Evolutionary conservation across 2,888 invertebrate genomes (phyloP), one percentile per base, ranked within the genome.

Genomic region (Ochropleura leucogaster): DNA sequence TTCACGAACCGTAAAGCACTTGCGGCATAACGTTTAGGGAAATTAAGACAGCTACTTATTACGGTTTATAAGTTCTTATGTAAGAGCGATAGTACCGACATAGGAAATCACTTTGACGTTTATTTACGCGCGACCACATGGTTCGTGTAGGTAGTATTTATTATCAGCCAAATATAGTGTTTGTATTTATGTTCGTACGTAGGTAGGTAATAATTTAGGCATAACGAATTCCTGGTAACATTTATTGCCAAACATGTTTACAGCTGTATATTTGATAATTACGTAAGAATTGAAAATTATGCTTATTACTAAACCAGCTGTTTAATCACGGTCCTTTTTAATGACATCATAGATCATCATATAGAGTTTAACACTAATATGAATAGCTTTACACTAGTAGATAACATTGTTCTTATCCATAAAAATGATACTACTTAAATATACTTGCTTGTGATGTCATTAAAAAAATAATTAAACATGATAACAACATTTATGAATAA

Each of bases 71-170:
- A 63, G 40, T 40, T 46, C 18, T 72, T 72, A 72, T 40, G 7
- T 44, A 63, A 62, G 30, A 44, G 30, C 44, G 30, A 3, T 18
- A 10, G 20, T 20, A 0, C 18, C 8, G 18, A 55, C 60, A 63
- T 20, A 57, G 73, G 80, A 79, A 76, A 57, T 64, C 12, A 57
- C 16, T 72, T 57, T 79, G 72, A 72, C 46, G 40, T 46, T 18
- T 79, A 72, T 63, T 57, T 57, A 57, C 46, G 40, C 57, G 12
- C 40, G 14, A 63, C 10, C 57, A 64, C 40, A 51, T 59, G 73
- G 40, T 51, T 57, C 7, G 40, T 79, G 46, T 51, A 51, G 72
- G 49, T 72, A 55, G 14, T 40, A 20, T 51, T 40, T 57, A 72
- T 72, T 63, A 63, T 57, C 40, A 57, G 44, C 40, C 49, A 49